phyloP scores from a whole-genome alignment of 2,797 vertebrate species.

The Microctenopoma steveboyesi region DNA sequence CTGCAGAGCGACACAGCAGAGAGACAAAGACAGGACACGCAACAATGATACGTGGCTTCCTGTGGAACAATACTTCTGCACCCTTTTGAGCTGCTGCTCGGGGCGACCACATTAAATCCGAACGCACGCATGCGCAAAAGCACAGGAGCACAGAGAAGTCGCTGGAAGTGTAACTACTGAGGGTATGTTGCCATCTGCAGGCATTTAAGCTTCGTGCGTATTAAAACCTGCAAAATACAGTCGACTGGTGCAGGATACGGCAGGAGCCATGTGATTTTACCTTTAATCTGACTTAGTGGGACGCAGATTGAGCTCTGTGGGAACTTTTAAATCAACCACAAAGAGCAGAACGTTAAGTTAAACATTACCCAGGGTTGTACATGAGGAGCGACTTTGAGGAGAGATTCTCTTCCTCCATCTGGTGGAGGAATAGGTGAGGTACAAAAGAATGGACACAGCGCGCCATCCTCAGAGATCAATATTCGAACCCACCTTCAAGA shows the following conservation, averaged over 20 bases:
- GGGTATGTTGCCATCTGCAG: slow-evolving; percentile 44
- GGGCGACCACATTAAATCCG: neutral
- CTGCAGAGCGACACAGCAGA: neutral
- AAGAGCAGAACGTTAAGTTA: too few species aligned
- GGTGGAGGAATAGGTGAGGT: slow-evolving; percentile 15
- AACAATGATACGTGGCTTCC: slow-evolving; percentile 54
- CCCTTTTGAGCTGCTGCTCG: slow-evolving; percentile 9
- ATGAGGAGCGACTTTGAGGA: too few species aligned
- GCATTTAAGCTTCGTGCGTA: neutral
- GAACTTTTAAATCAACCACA: too few species aligned
- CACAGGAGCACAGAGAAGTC: neutral
- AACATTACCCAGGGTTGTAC: too few species aligned
- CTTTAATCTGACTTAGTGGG: too few species aligned
- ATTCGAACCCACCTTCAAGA: too few species aligned
- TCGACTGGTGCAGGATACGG: too few species aligned
- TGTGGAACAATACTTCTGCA: slow-evolving; percentile 51
- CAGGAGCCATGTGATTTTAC: too few species aligned
- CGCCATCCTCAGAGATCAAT: neutral
- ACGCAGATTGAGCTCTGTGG: too few species aligned
- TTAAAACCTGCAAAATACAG: neutral
- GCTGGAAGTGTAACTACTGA: neutral
- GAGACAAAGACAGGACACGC: slow-evolving; percentile 48
- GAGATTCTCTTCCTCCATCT: slow-evolving; percentile 45
- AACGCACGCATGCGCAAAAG: neutral
- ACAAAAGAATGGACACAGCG: neutral